A percentile compares a stretch with the other conserved stretches of the same genome.
Evolutionary conservation across 64 coral and sea anemone genomes (phyloP).

Genomic region (Platygyra sinensis): DNA sequence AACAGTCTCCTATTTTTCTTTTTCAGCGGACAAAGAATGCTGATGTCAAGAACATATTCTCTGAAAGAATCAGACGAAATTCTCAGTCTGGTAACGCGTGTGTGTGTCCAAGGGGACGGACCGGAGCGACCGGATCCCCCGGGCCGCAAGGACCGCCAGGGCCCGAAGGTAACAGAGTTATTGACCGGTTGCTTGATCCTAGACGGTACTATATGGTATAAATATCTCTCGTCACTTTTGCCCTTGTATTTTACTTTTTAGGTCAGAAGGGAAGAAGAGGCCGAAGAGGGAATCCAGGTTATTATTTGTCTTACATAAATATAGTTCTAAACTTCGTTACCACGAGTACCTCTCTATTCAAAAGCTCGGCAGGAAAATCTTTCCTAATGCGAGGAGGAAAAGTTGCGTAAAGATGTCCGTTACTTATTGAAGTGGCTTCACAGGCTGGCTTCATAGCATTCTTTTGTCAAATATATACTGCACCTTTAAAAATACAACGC

Average conservation of each 20-base stretch:
- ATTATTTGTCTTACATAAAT: not conserved
- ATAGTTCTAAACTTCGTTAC: too few species aligned
- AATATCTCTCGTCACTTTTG: not conserved
- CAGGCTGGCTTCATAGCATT: too few species aligned
- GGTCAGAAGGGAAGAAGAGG: constrained; percentile 28
- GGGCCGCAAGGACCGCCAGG: not conserved
- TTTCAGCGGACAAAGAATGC: not conserved
- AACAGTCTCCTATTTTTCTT: not conserved
- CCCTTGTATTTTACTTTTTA: not conserved
- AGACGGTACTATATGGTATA: too few species aligned
- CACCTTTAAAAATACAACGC: too few species aligned
- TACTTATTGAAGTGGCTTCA: too few species aligned
- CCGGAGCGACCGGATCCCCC: not conserved
- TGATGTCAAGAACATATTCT: not conserved
- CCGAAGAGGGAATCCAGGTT: constrained; percentile 41
- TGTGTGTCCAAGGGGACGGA: not conserved
- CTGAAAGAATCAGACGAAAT: constrained; percentile 9
- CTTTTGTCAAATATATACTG: too few species aligned
- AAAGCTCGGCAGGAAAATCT: too few species aligned
- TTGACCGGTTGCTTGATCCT: too few species aligned
- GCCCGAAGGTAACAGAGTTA: too few species aligned
- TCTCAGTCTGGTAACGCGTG: not conserved
- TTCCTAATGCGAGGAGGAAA: too few species aligned
- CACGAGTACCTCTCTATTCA: too few species aligned
- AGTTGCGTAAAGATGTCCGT: too few species aligned